phyloP scores from a whole-genome alignment of 1,140 invertebrate species.

The Leguminivora glycinivorella region DNA sequence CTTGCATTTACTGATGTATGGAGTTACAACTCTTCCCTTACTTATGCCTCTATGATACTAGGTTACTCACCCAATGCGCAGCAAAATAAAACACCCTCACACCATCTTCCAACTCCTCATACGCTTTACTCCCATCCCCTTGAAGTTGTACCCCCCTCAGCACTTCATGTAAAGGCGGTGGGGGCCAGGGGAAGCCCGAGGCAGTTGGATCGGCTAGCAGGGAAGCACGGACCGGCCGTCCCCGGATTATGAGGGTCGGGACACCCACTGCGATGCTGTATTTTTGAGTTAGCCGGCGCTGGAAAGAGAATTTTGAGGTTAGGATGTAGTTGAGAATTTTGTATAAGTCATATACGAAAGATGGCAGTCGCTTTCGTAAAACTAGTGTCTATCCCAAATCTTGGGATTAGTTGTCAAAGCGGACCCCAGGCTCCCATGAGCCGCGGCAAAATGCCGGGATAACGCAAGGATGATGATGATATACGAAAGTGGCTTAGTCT shows the following conservation, averaged over 20 bases:
- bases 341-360: too few species aligned
- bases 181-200: conserved; percentile 85
- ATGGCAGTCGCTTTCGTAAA: too few species aligned
- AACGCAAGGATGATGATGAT: too few species aligned
- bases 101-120: conserved; percentile 81
- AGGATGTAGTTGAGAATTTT: too few species aligned
- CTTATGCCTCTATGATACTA: not conserved
- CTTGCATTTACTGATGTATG: too few species aligned
- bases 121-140: conserved; percentile 70
- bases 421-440: too few species aligned
- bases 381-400: too few species aligned
- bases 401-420: too few species aligned
- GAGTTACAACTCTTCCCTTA: too few species aligned
- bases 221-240: conserved; percentile 83
- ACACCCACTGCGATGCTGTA: conserved; percentile 87
- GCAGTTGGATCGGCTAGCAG: conserved; percentile 84
- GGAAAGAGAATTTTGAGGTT: conserved; percentile 51
- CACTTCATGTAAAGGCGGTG: conserved; percentile 80
- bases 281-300: conserved; percentile 85
- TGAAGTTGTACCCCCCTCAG: conserved; percentile 82
- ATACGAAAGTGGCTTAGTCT: too few species aligned
- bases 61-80: conserved; percentile 85
- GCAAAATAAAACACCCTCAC: conserved; percentile 90
- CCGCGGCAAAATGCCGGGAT: too few species aligned
- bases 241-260: conserved; percentile 87